These are phyloP conservation scores for Operophtera brumata DNA, from an alignment of 2,888 invertebrate species.

Conservation along the genomic window DNA sequence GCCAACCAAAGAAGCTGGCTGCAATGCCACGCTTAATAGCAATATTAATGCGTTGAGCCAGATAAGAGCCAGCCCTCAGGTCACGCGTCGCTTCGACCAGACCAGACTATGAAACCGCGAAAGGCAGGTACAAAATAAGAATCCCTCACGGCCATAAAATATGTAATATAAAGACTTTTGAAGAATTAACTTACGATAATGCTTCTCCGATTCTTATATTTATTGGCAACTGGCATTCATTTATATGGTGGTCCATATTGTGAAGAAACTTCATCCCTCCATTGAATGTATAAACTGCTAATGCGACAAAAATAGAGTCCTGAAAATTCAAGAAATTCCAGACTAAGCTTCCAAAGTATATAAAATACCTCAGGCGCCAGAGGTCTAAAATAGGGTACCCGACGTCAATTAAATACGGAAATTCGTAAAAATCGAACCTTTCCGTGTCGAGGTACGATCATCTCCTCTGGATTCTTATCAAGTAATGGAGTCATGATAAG, in stretches of 20 bases:
- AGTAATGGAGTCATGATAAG: slow-evolving; percentile 41
- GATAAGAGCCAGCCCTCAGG: no score
- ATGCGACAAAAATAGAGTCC: slow-evolving; percentile 43
- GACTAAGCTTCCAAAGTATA: neutral
- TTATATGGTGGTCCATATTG: slow-evolving; percentile 27
- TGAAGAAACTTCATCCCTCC: slow-evolving; percentile 50
- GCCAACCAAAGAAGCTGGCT: no score
- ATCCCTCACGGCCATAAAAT: no score
- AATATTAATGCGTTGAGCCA: no score
- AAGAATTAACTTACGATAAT: slow-evolving; percentile 48
- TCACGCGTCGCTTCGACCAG: no score
- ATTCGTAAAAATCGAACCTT: slow-evolving; percentile 6
- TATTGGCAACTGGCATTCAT: slow-evolving; percentile 49
- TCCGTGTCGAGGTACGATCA: slow-evolving; percentile 25
- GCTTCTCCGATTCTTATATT: slow-evolving; percentile 54
- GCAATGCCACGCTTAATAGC: no score
- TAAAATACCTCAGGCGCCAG: no score
- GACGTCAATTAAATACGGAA: no score
- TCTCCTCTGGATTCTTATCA: slow-evolving; percentile 48
- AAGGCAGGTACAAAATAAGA: no score
- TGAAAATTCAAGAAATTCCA: slow-evolving; percentile 35
- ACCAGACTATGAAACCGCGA: no score
- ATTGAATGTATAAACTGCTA: slow-evolving; percentile 42
- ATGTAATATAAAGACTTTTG: no score
- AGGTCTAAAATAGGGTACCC: no score